Evolutionary conservation across 2,888 invertebrate genomes (phyloP), one percentile per base, ranked within the genome.

Genomic region (Allophyes oxyacanthae): DNA sequence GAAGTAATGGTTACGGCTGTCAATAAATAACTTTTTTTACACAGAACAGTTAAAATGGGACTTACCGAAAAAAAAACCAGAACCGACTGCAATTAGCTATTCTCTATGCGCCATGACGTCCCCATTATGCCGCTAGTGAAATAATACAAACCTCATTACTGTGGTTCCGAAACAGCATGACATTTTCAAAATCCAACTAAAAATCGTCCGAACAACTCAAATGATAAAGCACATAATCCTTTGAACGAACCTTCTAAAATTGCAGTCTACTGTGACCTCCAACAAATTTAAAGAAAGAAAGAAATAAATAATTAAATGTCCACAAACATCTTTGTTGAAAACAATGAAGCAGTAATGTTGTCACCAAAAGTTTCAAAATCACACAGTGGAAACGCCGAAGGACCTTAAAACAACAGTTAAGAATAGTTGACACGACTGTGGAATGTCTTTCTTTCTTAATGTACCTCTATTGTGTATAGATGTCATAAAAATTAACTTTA

Each of bases 401-500:
- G 77, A 75, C 69, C 72, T 77, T 82, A 84, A 86, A 85, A 85
- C 86, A 86, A 87, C 61, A 65, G 75, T 68, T 71, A 71, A 61
- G 84, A 84, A 91, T 85, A 78, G 80, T 75, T 81, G 77, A 81
- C 87, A 86, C 71, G 83, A 77, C 85, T 79, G 78, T 77, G 82
- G 88, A 88, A 90, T 86, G 83, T 83, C 86, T 90, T 89, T 87
- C 86, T 88, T 83, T 81, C 77, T 85, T 86, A 88, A 89, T 86
- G 81, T 81, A 72, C 75, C 67, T 72, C 86, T 74, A 81, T 92
- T 91, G 88, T 91, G 81, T 82, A 75, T 73, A 77, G 83, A 88
- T 85, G 90, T 90, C 91, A 89, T 93, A 92, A 92, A 92, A 91
- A 91, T 91, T 91, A 87, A 90, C 89, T 89, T 87, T 82, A 87